phyloP scores from a whole-genome alignment of 2,113 vertebrate species.

The Platysteira castanea region DNA sequence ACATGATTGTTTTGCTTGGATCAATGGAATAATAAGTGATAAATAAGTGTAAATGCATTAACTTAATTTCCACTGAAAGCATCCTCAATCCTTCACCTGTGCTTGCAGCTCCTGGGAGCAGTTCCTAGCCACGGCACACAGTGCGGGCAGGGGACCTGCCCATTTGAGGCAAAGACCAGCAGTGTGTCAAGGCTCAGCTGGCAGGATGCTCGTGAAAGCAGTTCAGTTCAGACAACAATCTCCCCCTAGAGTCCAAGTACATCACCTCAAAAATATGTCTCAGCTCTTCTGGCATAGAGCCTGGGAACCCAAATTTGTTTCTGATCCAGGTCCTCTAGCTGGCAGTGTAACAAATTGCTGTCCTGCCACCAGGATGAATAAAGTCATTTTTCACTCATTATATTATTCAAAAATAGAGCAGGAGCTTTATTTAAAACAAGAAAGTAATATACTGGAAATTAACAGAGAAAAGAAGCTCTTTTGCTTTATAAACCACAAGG shows the following conservation, averaged over 20 bases:
- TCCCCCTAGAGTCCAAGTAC: conserved; percentile 30
- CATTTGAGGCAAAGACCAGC: neutral
- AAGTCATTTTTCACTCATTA: conserved; percentile 52
- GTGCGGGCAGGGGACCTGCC: neutral
- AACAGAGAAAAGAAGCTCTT: neutral
- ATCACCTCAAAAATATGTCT: conserved; percentile 63
- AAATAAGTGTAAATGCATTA: neutral
- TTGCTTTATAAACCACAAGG: neutral
- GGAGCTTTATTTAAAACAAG: conserved; percentile 32
- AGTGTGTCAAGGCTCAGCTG: neutral
- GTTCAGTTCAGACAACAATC: conserved; percentile 11
- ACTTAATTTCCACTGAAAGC: neutral
- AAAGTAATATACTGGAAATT: conserved; percentile 27
- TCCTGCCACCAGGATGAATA: conserved; percentile 24
- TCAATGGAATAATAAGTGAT: neutral
- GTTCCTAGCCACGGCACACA: accelerated
- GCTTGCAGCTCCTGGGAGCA: neutral
- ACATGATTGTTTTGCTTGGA: neutral
- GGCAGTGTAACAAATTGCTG: conserved; percentile 14
- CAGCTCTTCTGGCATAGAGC: conserved; percentile 22
- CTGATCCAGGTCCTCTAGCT: conserved; percentile 49
- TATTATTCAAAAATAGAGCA: conserved; percentile 45
- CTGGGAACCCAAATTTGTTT: conserved; percentile 60
- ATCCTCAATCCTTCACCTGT: neutral
- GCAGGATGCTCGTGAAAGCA: conserved; percentile 41